A percentile compares a stretch with the other conserved stretches of the same genome.
Evolutionary conservation across 2,113 vertebrate genomes (phyloP).

Genomic region (Typhlomys cinereus): DNA sequence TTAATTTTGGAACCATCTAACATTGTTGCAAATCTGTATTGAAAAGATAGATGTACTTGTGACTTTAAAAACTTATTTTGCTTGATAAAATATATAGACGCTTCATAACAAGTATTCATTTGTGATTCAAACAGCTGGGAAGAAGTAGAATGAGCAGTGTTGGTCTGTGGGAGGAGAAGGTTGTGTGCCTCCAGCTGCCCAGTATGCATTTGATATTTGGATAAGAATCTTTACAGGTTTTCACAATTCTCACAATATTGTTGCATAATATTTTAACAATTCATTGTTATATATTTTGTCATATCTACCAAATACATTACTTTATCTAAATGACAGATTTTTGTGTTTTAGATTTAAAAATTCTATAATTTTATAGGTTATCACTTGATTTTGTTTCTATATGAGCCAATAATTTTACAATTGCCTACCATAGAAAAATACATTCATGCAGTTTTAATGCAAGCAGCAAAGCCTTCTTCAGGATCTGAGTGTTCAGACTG

Average conservation of each 20-base stretch:
- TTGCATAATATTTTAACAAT: conserved; percentile 1
- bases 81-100: not conserved
- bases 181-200: not conserved
- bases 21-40: conserved; percentile 37
- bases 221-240: not conserved
- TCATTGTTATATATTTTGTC: not conserved
- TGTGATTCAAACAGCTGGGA: conserved; percentile 15
- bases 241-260: not conserved
- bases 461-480: too few species aligned
- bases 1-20: conserved; percentile 15
- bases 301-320: not conserved
- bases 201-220: not conserved
- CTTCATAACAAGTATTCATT: not conserved
- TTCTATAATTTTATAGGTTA: conserved; percentile 41
- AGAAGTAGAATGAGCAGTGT: not conserved
- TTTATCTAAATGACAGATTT: not conserved
- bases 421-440: not conserved
- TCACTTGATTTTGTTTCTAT: conserved; percentile 11
- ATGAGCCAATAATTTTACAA: conserved; percentile 53
- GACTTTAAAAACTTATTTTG: conserved; percentile 30
- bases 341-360: conserved; percentile 47
- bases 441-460: too few species aligned
- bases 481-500: too few species aligned
- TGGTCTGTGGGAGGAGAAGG: not conserved
- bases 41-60: conserved; percentile 1